Base-by-base conservation (phyloP, 2,888 invertebrate species). In the Hemicrepidius hirtus region DNA sequence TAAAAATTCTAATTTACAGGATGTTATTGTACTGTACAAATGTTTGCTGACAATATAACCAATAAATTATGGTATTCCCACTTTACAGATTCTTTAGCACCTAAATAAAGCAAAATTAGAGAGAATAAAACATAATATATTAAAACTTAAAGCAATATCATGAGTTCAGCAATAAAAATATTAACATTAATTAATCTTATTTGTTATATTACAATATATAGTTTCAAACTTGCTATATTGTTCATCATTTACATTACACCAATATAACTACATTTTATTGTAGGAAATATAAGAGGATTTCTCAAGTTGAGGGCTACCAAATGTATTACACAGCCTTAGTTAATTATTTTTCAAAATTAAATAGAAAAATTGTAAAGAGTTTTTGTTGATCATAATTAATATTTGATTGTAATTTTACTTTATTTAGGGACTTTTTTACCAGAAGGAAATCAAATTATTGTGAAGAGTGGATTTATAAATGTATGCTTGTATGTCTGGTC, bases 1-100 rank as follows among this genome's bases (percentile, higher is more conserved):
- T 71, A 71, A 71, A 71, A 71, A 71, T 71, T 64, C 46, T 68
- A 68, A 1, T 57, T 24, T 69, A 63, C 63, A 68, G 16, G 37
- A 44, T 49, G 21, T 63, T 41, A 60, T 50, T 65, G 53, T 63
- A 63, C 69, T 69, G 49, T 69, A 69, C 69, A 69, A 16, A 44
- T 40, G 37, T 44, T 32, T 68, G 18, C 20, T 46, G 6, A 32
- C 7, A 32, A 32, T 32, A 9, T 44, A 44, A 24, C 24, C 24
- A 24, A 24, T 44, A 3, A 50, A n/a, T 50, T 50, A 50, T 50
- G 50, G 24, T 12, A 12, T 44, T 13, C 20, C 4, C 28, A 12
- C 32, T 18, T 46, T 0, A n/a, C 13, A 10, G 3, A 35, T 35
- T 35, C n/a, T 20, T 62, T 53, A 69, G 69, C 69, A 69, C 63